A percentile compares a stretch with the other conserved stretches of the same genome.
Conservation (phyloP, 2,113 vertebrate genomes). For the Ceyx melanurus region DNA sequence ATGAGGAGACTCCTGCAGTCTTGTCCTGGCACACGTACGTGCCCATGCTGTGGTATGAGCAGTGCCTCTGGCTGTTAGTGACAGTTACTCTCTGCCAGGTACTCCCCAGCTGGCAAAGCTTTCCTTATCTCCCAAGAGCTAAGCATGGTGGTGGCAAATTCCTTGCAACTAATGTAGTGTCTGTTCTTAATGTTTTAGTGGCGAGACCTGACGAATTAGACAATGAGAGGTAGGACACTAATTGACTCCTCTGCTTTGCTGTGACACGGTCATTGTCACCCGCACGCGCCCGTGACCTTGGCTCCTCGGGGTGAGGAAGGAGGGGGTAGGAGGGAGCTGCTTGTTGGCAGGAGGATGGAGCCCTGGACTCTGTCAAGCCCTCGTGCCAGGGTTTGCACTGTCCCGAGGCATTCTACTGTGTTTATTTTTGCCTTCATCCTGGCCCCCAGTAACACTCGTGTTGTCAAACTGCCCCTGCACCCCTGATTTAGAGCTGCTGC, state of each 20-base stretch:
- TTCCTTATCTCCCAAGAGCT: constrained; percentile 60
- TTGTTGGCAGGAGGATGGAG: neutral
- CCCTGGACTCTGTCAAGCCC: neutral
- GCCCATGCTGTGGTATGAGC: neutral
- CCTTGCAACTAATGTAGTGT: constrained; percentile 73
- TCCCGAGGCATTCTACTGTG: neutral
- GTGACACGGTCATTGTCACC: neutral
- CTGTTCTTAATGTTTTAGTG: constrained; percentile 80
- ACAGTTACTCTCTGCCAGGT: constrained; percentile 22
- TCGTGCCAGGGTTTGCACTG: neutral
- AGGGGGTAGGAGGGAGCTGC: neutral
- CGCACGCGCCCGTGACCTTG: neutral
- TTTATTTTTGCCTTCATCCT: neutral
- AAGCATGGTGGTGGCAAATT: constrained; percentile 60
- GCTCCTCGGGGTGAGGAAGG: neutral
- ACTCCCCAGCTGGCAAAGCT: constrained; percentile 42
- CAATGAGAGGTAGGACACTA: constrained; percentile 88
- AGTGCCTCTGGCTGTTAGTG: neutral
- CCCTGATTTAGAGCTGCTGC: neutral
- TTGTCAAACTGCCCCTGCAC: neutral
- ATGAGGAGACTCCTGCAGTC: neutral
- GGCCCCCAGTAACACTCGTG: neutral
- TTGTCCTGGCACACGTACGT: neutral
- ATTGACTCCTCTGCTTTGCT: constrained; percentile 55
- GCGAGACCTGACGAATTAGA: constrained; percentile 82